Percentiles rank a stretch among this genome's conserved stretches.
Evolutionary conservation across 2,113 vertebrate genomes (phyloP).

Genomic region (Tylochromis polylepis): DNA sequence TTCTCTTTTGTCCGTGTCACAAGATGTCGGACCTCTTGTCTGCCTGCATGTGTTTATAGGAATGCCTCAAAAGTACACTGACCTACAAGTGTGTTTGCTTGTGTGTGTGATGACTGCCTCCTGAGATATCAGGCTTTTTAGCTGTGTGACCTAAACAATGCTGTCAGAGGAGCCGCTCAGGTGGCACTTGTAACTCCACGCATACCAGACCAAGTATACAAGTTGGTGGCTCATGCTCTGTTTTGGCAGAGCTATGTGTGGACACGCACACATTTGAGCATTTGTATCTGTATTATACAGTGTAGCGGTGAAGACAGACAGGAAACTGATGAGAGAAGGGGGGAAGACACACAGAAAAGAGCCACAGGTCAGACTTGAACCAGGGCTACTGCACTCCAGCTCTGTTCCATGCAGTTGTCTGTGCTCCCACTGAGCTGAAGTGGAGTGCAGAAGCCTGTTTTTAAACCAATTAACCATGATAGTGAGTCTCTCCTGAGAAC

Average conservation of each 20-base stretch:
- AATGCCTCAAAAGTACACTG: not conserved
- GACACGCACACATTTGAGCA: not conserved
- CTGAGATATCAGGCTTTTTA: not conserved
- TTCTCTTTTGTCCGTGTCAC: conserved; percentile 85
- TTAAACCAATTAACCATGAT: not conserved
- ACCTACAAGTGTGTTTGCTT: not conserved
- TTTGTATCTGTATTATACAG: not conserved
- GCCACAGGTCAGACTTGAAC: not conserved
- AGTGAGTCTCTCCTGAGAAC: not conserved
- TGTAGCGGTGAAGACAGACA: not conserved
- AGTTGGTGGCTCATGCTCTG: not conserved
- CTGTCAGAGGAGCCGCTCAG: conserved; percentile 8
- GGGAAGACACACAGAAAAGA: not conserved
- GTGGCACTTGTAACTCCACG: conserved; percentile 11
- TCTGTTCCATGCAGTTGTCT: not conserved
- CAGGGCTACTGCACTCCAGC: not conserved
- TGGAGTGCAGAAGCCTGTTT: not conserved
- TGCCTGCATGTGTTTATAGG: conserved; percentile 73
- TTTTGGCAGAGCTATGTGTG: conserved; percentile 54
- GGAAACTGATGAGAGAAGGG: not conserved
- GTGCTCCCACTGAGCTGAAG: not conserved
- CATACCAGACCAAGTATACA: not conserved
- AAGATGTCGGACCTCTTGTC: conserved; percentile 73
- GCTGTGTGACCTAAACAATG: conserved; percentile 1
- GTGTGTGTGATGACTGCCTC: not conserved